A percentile compares a stretch with the other conserved stretches of the same genome.
Evolutionary conservation across 2,797 vertebrate genomes (phyloP).

Genomic region (Microctenopoma steveboyesi): DNA sequence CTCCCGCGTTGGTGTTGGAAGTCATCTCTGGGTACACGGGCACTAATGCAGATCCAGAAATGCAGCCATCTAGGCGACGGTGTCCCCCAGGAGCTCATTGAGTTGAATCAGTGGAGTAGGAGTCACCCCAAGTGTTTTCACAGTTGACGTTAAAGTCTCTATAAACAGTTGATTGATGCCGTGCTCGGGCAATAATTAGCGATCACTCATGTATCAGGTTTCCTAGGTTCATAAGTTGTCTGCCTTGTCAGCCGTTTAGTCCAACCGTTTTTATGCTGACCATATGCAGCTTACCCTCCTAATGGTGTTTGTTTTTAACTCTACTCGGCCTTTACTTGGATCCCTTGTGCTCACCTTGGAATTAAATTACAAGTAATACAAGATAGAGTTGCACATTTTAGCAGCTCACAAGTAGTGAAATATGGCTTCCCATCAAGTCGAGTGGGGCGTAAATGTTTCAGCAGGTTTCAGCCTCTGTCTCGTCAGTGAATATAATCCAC

Average conservation of each 20-base stretch:
- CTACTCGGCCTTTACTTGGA: constrained; percentile 24
- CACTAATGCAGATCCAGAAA: constrained; percentile 41
- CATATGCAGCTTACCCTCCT: constrained; percentile 43
- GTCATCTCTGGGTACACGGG: constrained; percentile 28
- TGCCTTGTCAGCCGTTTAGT: constrained; percentile 67
- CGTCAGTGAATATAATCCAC: neutral
- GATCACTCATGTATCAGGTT: constrained; percentile 48
- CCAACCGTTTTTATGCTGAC: constrained; percentile 59
- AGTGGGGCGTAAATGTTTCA: neutral
- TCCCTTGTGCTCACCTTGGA: constrained; percentile 33
- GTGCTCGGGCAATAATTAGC: constrained; percentile 10
- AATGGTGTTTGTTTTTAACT: constrained; percentile 63
- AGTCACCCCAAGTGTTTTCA: neutral
- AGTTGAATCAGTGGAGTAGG: constrained; percentile 14
- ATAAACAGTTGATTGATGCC: constrained; percentile 23
- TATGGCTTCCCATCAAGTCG: constrained; percentile 20
- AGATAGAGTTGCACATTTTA: constrained; percentile 19
- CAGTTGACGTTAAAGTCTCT: constrained; percentile 7
- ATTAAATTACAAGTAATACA: constrained; percentile 46
- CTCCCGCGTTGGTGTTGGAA: constrained; percentile 18
- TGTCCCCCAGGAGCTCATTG: constrained; percentile 13
- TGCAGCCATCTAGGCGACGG: constrained; percentile 11
- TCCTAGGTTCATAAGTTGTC: constrained; percentile 30
- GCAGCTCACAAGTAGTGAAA: constrained; percentile 5
- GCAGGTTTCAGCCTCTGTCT: constrained; percentile 6